Percentiles rank a stretch among this genome's conserved stretches.
Evolutionary conservation across 1,140 invertebrate genomes (phyloP).

Genomic region (Nomia melanderi): DNA sequence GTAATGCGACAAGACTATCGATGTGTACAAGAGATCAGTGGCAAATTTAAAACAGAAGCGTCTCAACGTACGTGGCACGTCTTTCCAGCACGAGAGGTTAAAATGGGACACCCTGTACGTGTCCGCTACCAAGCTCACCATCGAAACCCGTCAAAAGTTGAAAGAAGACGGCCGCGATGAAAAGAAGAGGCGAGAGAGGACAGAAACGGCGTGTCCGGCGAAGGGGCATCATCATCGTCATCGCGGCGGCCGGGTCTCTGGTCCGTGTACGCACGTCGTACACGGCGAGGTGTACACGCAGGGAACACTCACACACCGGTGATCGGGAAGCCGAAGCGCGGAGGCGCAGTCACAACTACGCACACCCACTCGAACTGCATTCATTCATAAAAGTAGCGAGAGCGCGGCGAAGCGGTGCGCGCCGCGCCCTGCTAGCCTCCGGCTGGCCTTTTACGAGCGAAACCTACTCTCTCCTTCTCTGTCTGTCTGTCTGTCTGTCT

Average conservation of each 20-base stretch:
- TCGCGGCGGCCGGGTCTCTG: slow-evolving; percentile 14
- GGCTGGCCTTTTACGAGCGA: slow-evolving; percentile 61
- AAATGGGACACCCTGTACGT: too few relatives aligned
- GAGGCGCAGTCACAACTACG: slow-evolving; percentile 65
- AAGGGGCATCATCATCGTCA: slow-evolving; percentile 29
- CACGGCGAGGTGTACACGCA: slow-evolving; percentile 29
- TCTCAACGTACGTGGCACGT: too few relatives aligned
- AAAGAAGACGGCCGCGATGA: not conserved
- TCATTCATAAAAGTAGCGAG: slow-evolving; percentile 70
- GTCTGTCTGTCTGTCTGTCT: not conserved
- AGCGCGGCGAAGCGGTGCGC: slow-evolving; percentile 24
- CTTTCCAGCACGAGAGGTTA: too few relatives aligned
- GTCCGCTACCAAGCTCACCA: too few relatives aligned
- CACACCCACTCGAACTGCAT: slow-evolving; percentile 70
- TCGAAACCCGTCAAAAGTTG: too few relatives aligned
- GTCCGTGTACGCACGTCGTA: not conserved
- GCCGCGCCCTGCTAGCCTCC: slow-evolving; percentile 55
- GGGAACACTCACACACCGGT: slow-evolving; percentile 20
- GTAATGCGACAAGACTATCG: too few relatives aligned
- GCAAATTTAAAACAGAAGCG: too few relatives aligned
- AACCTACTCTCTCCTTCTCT: slow-evolving; percentile 6
- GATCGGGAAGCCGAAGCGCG: slow-evolving; percentile 28
- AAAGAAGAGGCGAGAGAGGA: not conserved
- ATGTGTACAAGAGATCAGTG: too few relatives aligned
- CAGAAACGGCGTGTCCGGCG: not conserved